Base-by-base conservation (phyloP, 92 coral and sea anemone species). In the Heteractis magnifica region DNA sequence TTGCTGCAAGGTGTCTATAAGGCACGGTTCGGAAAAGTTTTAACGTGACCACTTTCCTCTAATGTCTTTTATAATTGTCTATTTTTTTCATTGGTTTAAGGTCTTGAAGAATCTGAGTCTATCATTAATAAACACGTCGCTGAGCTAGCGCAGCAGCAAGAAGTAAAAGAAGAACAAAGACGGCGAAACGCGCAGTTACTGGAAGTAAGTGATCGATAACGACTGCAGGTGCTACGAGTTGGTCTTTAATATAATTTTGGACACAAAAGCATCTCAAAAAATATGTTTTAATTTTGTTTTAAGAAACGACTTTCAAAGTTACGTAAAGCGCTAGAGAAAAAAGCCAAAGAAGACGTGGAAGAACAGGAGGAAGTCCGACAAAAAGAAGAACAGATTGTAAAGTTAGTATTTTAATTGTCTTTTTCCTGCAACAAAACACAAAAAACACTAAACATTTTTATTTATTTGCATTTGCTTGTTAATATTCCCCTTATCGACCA, bases 361-460 rank as follows among this genome's bases (percentile, higher is more conserved):
- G 97, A 97, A 55, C 95, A 94, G 52, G 95, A 93, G 49, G 84
- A 93, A 60, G 83, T 94, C 50, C 90, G 99, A 50, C 88, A 90
- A 71, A 92, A 92, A 78, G 99, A 97, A 79, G 92, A 97, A 56
- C 93, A 90, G 76, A 90, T 95, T 56, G 91, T 95, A 41, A 90
- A 92, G 98, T 95, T 50, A 75, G 94, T 79, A 48, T 52, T 8
- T 6, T 8, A 21, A 14, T 52, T 3, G 56, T 8, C 7, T 1
- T 41, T 65, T 5, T 34, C 4, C 14, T 11, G 6, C 6, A 13
- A 19, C 16, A 9, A 59, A 5, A 13, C 14, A 5, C n/a, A 34
- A 0, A 34, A 34, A 26, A 34, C 0, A 34, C 3, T 34, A 34
- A 34, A 34, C 44, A 34, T 34, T 34, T 34, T 34, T 34, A 34